Evolutionary conservation across 2,113 vertebrate genomes (phyloP).

Genomic region (human (Homo sapiens)): DNA sequence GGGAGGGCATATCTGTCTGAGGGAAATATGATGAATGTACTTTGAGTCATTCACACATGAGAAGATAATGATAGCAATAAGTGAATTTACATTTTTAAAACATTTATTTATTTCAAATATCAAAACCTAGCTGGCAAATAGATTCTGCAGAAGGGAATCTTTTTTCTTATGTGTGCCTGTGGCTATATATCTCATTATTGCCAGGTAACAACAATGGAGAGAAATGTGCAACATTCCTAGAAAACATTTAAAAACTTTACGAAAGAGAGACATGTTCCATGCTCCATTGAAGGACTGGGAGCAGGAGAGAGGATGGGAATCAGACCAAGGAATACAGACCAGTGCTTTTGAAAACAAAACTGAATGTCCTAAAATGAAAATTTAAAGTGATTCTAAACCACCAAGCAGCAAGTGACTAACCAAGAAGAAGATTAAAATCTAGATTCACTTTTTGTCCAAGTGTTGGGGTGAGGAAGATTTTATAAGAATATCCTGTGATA

Average conservation of each 20-base stretch:
- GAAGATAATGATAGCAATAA: background rate
- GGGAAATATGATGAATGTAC: no score
- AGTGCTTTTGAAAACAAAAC: background rate
- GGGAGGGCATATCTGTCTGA: background rate
- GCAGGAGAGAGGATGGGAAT: no score
- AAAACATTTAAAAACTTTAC: background rate
- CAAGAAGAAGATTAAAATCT: background rate
- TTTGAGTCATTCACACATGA: background rate
- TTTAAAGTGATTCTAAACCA: background rate
- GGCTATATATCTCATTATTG: background rate
- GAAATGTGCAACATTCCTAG: no score
- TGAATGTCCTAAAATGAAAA: background rate
- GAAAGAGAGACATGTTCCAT: accelerated
- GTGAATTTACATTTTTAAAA: background rate
- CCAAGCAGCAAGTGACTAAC: background rate
- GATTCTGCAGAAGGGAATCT: background rate
- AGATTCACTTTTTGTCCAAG: background rate
- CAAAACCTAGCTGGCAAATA: background rate
- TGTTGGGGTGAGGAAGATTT: background rate
- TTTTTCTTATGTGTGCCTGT: background rate
- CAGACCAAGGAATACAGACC: background rate
- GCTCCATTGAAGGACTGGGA: background rate
- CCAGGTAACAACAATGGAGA: background rate
- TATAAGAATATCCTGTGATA: background rate
- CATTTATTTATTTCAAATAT: background rate